Base-by-base conservation (phyloP, 2,888 invertebrate species). In the Aphodius granarius region DNA sequence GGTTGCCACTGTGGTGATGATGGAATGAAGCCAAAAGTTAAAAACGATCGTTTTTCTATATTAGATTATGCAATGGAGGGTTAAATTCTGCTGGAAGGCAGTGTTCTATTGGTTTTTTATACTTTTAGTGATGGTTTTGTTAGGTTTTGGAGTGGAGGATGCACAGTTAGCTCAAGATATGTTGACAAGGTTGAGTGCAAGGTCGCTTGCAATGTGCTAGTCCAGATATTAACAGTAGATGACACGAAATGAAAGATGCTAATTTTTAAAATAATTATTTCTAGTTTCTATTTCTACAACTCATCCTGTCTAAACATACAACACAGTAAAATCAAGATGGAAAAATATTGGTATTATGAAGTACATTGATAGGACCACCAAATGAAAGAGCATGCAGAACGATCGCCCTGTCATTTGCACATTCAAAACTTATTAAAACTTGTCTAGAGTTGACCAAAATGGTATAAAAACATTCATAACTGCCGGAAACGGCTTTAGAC, bases 1-100 rank as follows among this genome's bases (percentile, higher is more conserved):
- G 19, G 68, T 68, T 21, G 68, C 68, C 68, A 20, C 22, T 16
- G 68, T 68, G 21, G 68, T 22, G 20, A 68, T 68, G 68, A 68
- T 68, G 20, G 68, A 68, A 68, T 20, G 68, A 21, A 19, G 22
- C 20, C 68, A 20, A 22, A 16, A 68, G 68, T 22, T n/a, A 20
- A 22, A 20, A 68, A 68, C 68, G 68, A 68, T 22, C 68, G 68
- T 19, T 68, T 68, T 68, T 66, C 66, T 20, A 20, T 21, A 20
- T 68, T n/a, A 43, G 13, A 9, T 9, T 43, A 43, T 43, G 43
- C 13, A 43, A 9, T 43, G 43, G 43, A 43, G 6, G 43, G 43
- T 43, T 6, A 13, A 43, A 3, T 43, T 43, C 6, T 43, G 43
- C 6, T 43, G 6, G 3, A 43, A 43, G 43, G 43, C 43, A 43